These are phyloP conservation scores for Palaemon carinicauda DNA, from an alignment of 1,140 invertebrate species.

Conservation along the genomic window DNA sequence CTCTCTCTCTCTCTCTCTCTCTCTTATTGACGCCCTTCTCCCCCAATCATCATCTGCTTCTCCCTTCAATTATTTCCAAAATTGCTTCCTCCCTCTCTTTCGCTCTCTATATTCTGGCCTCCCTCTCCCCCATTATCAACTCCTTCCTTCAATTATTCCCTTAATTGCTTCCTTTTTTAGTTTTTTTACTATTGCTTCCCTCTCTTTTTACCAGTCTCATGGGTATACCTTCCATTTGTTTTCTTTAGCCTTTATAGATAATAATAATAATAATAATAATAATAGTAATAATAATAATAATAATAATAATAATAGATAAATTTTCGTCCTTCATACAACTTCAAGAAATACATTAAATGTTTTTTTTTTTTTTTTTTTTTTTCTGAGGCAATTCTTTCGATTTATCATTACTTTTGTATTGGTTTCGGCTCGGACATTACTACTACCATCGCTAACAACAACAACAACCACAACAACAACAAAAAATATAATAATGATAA, in stretches of 20 bases:
- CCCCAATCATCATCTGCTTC: not conserved
- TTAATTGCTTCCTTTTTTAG: not conserved
- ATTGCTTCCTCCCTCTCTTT: not conserved
- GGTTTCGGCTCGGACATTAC: too few species aligned
- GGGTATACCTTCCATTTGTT: too few species aligned
- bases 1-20: not conserved
- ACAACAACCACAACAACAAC: too few species aligned
- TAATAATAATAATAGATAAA: not conserved
- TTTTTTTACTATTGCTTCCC: not conserved
- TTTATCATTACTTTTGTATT: too few species aligned
- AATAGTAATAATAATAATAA: not conserved
- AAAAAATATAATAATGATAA: too few species aligned
- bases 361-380: too few species aligned
- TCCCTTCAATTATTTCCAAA: not conserved
- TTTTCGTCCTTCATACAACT: not conserved
- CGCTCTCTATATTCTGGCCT: not conserved
- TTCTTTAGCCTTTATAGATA: not conserved
- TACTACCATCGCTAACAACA: too few species aligned
- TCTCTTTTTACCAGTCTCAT: too few species aligned
- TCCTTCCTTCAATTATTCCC: not conserved
- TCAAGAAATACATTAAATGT: not conserved
- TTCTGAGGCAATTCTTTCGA: too few species aligned
- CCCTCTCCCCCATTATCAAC: not conserved
- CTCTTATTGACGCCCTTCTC: not conserved
- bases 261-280: not conserved